Percentiles rank a stretch among this genome's conserved stretches.
These are phyloP conservation scores for Imbricaverruca yamaguchii DNA, from an alignment of 2,888 invertebrate species.

Conservation along the genomic window DNA sequence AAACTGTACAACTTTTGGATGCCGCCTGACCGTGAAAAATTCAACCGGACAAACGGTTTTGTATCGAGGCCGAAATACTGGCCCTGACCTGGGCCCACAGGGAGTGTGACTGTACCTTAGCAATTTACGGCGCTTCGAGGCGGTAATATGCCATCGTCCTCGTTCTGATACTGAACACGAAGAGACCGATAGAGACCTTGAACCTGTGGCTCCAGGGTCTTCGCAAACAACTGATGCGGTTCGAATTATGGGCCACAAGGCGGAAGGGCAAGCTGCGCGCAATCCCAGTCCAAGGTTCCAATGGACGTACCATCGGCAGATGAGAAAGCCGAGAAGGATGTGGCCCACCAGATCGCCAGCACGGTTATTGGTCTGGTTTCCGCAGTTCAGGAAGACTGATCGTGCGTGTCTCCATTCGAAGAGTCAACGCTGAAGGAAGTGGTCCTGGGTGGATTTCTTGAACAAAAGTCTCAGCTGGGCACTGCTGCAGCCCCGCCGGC, in stretches of 20 bases:
- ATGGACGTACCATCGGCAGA: not conserved
- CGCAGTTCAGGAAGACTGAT: not conserved
- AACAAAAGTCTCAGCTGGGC: not conserved
- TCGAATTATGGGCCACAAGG: conserved; percentile 21
- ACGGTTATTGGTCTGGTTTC: no score
- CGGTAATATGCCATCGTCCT: conserved; percentile 25
- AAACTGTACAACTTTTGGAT: no score
- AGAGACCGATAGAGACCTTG: conserved; percentile 19
- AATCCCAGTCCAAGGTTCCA: conserved; percentile 24
- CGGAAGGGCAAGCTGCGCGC: conserved; percentile 22
- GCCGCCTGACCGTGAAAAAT: no score
- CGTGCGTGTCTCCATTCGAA: not conserved
- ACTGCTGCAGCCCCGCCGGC: conserved; percentile 16
- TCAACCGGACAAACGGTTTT: no score
- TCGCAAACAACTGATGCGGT: conserved; percentile 19
- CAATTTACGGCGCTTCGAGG: conserved; percentile 23
- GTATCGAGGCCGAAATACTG: conserved; percentile 21
- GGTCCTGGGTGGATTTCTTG: conserved; percentile 20
- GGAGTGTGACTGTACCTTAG: conserved; percentile 21
- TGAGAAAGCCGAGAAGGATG: not conserved
- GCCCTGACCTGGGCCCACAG: conserved; percentile 25
- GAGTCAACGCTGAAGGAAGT: conserved; percentile 9
- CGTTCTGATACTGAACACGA: conserved; percentile 25
- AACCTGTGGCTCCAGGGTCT: conserved; percentile 26
- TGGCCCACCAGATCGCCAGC: not conserved